A percentile compares a stretch with the other conserved stretches of the same genome.
These are phyloP conservation scores for Syngnathoides biaculeatus DNA, from an alignment of 2,113 vertebrate species.

Conservation along the genomic window DNA sequence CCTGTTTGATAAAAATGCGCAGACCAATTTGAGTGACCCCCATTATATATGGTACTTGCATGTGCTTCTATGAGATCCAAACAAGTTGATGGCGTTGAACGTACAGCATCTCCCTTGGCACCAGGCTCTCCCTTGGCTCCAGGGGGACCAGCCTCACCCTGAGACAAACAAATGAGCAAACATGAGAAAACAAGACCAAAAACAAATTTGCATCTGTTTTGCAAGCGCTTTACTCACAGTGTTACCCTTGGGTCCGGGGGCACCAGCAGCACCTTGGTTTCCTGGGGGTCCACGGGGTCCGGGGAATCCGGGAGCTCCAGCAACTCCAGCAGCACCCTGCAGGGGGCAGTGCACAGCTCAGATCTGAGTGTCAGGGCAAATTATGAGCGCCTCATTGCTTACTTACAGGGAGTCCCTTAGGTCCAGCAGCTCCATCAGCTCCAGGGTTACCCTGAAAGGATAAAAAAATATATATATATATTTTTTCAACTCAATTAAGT, in stretches of 20 bases:
- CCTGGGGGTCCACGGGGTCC: conserved; percentile 94
- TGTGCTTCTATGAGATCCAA: background rate
- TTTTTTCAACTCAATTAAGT: background rate
- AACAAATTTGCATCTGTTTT: background rate
- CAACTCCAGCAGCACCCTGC: conserved; percentile 90
- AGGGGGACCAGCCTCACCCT: conserved; percentile 89
- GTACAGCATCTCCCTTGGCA: conserved; percentile 91
- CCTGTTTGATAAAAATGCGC: conserved; percentile 66
- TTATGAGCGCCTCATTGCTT: conserved; percentile 4
- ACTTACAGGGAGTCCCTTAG: conserved; percentile 91
- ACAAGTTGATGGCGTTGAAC: conserved; percentile 46
- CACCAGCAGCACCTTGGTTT: conserved; percentile 83
- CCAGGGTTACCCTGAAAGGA: conserved; percentile 86
- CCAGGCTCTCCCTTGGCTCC: conserved; percentile 91
- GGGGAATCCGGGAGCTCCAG: conserved; percentile 96
- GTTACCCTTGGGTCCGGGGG: conserved; percentile 93
- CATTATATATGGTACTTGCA: background rate
- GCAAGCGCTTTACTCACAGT: conserved; percentile 77
- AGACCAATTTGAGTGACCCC: background rate
- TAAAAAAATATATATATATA: conserved; percentile 7
- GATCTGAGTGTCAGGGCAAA: background rate
- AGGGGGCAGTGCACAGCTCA: conserved; percentile 56
- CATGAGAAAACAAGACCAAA: conserved; percentile 1
- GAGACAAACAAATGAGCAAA: conserved; percentile 18
- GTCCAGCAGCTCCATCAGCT: conserved; percentile 86